These are phyloP conservation scores for Trissonchulus sp. DNA, from an alignment of 2,888 invertebrate species.

Conservation along the genomic window DNA sequence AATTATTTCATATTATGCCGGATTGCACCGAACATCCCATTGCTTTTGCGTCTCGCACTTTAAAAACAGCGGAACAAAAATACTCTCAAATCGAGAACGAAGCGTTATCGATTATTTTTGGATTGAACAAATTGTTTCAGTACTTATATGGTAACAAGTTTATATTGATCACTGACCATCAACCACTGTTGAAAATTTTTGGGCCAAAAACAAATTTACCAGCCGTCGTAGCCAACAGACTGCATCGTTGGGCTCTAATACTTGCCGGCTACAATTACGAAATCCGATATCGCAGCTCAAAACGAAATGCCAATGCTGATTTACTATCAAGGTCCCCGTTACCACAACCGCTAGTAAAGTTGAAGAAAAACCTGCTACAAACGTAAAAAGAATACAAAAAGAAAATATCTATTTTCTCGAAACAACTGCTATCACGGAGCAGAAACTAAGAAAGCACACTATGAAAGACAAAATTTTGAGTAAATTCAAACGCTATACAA, in stretches of 20 bases:
- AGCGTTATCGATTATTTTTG: slow-evolving; percentile 13
- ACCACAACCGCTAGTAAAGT: too few relatives aligned
- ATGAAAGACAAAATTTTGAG: too few relatives aligned
- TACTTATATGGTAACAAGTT: slow-evolving; percentile 19
- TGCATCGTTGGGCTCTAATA: neutral
- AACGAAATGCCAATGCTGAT: neutral
- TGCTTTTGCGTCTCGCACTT: neutral
- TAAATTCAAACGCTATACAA: too few relatives aligned
- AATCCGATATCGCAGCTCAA: neutral
- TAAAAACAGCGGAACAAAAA: neutral
- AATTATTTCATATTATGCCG: neutral
- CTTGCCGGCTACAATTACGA: neutral
- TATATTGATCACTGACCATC: neutral
- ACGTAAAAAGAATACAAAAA: too few relatives aligned
- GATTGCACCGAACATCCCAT: neutral
- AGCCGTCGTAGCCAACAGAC: neutral
- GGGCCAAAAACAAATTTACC: neutral
- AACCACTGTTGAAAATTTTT: slow-evolving; percentile 15
- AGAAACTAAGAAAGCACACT: too few relatives aligned
- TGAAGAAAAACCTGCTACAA: too few relatives aligned
- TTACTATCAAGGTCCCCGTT: neutral
- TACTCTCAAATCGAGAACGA: neutral
- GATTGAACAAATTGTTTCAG: neutral
- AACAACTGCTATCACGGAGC: too few relatives aligned
- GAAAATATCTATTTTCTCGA: too few relatives aligned